These are phyloP conservation scores for Steinernema khuongi DNA, from an alignment of 1,140 invertebrate species.

Conservation along the genomic window DNA sequence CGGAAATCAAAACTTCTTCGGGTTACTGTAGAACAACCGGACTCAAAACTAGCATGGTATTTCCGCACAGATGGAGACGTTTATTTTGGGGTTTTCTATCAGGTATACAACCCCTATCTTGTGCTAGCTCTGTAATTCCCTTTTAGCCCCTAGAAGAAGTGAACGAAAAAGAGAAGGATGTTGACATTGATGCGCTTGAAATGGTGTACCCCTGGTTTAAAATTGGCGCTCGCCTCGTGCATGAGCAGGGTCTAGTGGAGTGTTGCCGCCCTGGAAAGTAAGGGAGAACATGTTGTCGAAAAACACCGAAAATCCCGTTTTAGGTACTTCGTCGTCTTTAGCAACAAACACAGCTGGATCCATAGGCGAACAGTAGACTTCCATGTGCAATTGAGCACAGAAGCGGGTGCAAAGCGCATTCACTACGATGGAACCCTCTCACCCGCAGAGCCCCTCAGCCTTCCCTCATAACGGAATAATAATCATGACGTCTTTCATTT, in stretches of 20 bases:
- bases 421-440: conserved; percentile 34
- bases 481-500: conserved; percentile 7
- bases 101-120: conserved; percentile 16
- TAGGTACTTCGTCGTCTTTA: conserved; percentile 50
- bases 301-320: conserved; percentile 10
- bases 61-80: conserved; percentile 55
- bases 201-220: conserved; percentile 58
- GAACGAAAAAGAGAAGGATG: conserved; percentile 17
- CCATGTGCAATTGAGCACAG: conserved; percentile 31
- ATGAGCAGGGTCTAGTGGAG: conserved; percentile 45
- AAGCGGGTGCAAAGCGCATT: conserved; percentile 27
- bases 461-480: conserved; percentile 1
- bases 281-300: not conserved
- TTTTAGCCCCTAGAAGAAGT: not conserved
- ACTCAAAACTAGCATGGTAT: conserved; percentile 50
- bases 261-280: conserved; percentile 40
- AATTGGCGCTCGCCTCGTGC: conserved; percentile 52
- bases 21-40: conserved; percentile 39
- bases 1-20: conserved; percentile 44
- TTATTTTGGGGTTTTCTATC: conserved; percentile 56
- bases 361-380: conserved; percentile 34
- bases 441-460: not conserved
- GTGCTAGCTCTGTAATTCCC: not conserved
- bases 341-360: conserved; percentile 52
- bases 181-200: conserved; percentile 36